Percentiles rank a stretch among this genome's conserved stretches.
Conservation (phyloP, 1,140 invertebrate species). For the Lethocerus indicus region DNA sequence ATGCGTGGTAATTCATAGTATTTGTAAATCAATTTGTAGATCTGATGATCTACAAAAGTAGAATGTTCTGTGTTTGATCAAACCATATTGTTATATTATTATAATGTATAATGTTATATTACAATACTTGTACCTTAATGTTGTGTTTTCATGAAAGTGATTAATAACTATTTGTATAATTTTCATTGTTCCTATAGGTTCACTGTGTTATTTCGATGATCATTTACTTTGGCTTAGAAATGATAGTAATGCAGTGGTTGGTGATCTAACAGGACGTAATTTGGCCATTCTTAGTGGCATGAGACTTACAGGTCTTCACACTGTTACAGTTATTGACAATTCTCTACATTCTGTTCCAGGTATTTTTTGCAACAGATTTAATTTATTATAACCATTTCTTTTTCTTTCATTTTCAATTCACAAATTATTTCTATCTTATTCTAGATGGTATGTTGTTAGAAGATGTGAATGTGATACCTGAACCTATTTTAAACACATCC, state of each 20-base stretch:
- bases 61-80: no score
- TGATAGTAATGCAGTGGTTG: conserved; percentile 52
- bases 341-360: conserved; percentile 38
- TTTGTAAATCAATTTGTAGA: neutral
- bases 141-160: neutral
- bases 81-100: neutral
- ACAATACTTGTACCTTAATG: neutral
- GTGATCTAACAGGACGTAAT: conserved; percentile 57
- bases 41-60: no score
- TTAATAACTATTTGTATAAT: neutral
- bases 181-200: conserved; percentile 22
- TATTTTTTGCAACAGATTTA: conserved; percentile 15
- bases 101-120: neutral
- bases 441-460: no score
- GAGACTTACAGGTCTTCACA: conserved; percentile 40
- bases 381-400: neutral
- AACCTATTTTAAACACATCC: conserved; percentile 37
- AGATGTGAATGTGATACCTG: conserved; percentile 46
- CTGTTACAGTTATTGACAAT: conserved; percentile 53
- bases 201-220: conserved; percentile 60
- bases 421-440: no score
- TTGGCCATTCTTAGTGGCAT: conserved; percentile 49
- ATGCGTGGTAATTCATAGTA: conserved; percentile 25
- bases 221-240: conserved; percentile 66
- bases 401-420: neutral